Conservation (phyloP, 2,888 invertebrate species). For the Morinoia aosen region DNA sequence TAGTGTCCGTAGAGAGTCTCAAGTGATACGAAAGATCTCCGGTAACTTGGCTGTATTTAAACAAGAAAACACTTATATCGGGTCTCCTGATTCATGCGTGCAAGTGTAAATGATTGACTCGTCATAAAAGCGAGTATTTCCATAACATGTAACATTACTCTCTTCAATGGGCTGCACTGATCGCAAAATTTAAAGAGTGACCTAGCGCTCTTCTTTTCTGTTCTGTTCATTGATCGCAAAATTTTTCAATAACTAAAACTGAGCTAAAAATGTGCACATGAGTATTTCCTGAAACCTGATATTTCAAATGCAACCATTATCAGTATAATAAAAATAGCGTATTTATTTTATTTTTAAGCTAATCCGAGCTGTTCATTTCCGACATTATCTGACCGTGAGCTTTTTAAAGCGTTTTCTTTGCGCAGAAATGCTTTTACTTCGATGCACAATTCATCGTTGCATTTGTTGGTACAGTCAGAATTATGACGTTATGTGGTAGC, state of each 20-base stretch:
- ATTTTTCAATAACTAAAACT: not conserved
- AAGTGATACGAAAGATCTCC: not conserved
- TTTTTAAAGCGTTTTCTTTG: too few species aligned
- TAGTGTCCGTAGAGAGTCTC: not conserved
- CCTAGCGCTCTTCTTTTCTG: too few species aligned
- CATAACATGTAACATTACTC: not conserved
- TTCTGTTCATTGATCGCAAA: not conserved
- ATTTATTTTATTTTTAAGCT: too few species aligned
- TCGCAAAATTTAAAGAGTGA: too few species aligned
- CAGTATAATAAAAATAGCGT: not conserved
- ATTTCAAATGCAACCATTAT: not conserved
- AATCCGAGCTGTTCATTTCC: too few species aligned
- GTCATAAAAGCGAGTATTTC: too few species aligned
- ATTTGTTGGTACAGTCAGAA: too few species aligned
- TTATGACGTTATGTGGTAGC: too few species aligned
- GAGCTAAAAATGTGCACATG: not conserved
- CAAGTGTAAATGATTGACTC: not conserved
- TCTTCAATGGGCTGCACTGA: not conserved
- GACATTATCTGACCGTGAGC: too few species aligned
- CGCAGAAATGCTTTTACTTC: too few species aligned
- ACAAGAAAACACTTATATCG: not conserved
- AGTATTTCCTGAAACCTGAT: not conserved
- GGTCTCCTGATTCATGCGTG: not conserved
- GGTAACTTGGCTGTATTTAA: not conserved
- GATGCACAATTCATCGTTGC: too few species aligned